A percentile compares a stretch with the other conserved stretches of the same genome.
phyloP scores from a whole-genome alignment of 2,888 invertebrate species.

The Cheilosia vulpina region DNA sequence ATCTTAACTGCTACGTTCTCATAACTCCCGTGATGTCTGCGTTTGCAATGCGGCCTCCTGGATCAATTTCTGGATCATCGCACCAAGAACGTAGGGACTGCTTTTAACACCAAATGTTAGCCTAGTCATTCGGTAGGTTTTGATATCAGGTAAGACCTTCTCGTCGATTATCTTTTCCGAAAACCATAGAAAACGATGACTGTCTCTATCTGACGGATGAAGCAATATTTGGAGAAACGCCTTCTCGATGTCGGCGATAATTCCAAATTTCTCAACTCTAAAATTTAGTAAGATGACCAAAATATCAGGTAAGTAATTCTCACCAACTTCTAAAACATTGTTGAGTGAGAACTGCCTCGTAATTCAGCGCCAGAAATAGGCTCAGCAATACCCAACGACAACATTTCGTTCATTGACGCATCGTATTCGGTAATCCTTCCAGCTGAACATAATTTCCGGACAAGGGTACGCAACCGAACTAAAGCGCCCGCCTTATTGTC shows the following conservation, averaged over 20 bases:
- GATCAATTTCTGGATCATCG: slow-evolving; percentile 24
- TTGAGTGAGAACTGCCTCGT: slow-evolving; percentile 68
- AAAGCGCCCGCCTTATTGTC: slow-evolving; percentile 46
- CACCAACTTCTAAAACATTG: slow-evolving; percentile 75
- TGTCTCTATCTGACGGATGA: slow-evolving; percentile 73
- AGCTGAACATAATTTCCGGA: slow-evolving; percentile 23
- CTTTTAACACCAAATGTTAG: slow-evolving; percentile 41
- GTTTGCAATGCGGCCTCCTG: slow-evolving; percentile 7
- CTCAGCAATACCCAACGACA: slow-evolving; percentile 34
- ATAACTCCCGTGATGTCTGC: not conserved
- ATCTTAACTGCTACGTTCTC: not conserved
- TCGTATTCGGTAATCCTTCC: slow-evolving; percentile 48
- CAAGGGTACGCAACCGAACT: slow-evolving; percentile 39
- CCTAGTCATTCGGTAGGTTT: slow-evolving; percentile 53
- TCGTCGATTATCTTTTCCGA: slow-evolving; percentile 14
- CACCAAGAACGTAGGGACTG: slow-evolving; percentile 32
- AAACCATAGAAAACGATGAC: slow-evolving; percentile 74
- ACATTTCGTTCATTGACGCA: slow-evolving; percentile 30
- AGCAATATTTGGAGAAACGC: slow-evolving; percentile 53
- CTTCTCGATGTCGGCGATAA: too few relatives aligned
- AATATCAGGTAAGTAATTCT: slow-evolving; percentile 74
- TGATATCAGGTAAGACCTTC: slow-evolving; percentile 25
- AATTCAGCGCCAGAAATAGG: not conserved
- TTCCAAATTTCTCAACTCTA: slow-evolving; percentile 37
- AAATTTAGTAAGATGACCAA: slow-evolving; percentile 57